phyloP scores from a whole-genome alignment of 1,140 invertebrate species.

The Neodiprion lecontei region DNA sequence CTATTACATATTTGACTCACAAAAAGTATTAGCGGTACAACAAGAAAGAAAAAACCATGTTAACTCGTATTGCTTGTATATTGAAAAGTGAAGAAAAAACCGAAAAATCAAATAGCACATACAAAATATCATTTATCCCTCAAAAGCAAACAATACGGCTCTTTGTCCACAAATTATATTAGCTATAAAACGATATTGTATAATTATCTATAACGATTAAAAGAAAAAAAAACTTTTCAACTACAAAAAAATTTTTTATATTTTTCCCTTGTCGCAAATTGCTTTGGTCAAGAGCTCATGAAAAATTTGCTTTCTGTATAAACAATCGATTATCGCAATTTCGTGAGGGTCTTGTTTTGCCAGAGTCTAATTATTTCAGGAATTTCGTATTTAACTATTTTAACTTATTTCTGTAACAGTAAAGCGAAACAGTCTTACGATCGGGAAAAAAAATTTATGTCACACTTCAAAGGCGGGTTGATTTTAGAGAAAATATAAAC shows the following conservation, averaged over 20 bases:
- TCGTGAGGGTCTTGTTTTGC: no score
- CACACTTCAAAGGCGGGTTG: no score
- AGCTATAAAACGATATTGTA: background rate
- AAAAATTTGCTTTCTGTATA: background rate
- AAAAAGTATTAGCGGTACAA: background rate
- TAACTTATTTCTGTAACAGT: no score
- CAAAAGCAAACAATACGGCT: background rate
- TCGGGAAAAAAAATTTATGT: no score
- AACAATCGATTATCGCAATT: no score
- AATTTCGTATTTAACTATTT: background rate
- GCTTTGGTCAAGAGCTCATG: background rate
- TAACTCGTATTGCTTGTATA: background rate
- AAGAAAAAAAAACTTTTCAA: background rate
- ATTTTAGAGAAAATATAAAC: background rate
- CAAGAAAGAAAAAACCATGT: background rate
- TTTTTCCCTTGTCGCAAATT: background rate
- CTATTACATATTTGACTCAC: background rate
- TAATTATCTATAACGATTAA: slow-evolving; percentile 6
- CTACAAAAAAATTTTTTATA: background rate
- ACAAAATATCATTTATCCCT: background rate
- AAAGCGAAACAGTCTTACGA: no score
- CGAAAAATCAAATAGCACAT: no score
- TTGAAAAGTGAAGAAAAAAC: no score
- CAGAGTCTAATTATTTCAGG: no score
- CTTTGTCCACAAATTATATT: slow-evolving; percentile 5